Evolutionary conservation across 2,113 vertebrate genomes (phyloP).

Genomic region (Narcine bancroftii): DNA sequence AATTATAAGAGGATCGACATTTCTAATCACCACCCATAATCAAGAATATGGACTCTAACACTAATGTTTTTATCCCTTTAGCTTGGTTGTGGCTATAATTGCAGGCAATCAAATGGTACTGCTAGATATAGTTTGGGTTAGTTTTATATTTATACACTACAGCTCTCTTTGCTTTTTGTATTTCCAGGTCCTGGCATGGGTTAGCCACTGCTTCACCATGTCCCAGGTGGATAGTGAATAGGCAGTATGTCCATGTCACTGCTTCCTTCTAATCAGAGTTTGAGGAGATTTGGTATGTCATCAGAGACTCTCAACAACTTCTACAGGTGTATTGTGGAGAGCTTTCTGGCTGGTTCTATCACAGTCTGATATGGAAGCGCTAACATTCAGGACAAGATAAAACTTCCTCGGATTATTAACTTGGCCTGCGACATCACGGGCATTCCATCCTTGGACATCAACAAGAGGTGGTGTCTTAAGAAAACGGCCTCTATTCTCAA

Average conservation of each 20-base stretch:
- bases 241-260: neutral
- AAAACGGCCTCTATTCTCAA: no score
- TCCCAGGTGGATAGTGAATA: neutral
- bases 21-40: neutral
- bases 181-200: neutral
- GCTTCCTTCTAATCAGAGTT: no score
- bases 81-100: neutral
- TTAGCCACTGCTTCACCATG: neutral
- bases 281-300: no score
- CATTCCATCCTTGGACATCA: no score
- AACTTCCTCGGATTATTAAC: no score
- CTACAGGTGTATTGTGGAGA: no score
- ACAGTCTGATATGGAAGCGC: no score
- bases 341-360: no score
- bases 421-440: no score
- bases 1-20: conserved; percentile 17
- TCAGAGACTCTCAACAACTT: no score
- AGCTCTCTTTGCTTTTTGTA: neutral
- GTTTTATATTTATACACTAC: neutral
- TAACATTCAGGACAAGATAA: no score
- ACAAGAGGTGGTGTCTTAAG: no score
- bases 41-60: neutral
- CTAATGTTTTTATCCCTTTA: neutral
- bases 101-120: neutral
- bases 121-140: neutral